phyloP scores from a whole-genome alignment of 2,888 invertebrate genomes.

The Tigriopus californicus region DNA sequence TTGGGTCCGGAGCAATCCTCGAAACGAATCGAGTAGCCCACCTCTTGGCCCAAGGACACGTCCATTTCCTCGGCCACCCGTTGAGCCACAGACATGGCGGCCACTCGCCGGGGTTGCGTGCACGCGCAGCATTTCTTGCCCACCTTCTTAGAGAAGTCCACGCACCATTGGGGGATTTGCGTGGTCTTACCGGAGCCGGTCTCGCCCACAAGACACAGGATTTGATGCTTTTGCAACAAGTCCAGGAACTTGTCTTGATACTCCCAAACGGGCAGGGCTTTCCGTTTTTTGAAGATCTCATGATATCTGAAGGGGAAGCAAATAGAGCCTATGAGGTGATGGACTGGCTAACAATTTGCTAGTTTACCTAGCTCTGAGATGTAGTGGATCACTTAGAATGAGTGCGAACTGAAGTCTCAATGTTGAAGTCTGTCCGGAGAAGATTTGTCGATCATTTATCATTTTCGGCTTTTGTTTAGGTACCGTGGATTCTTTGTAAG shows the following conservation, averaged over 20 bases:
- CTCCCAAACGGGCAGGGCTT: slow-evolving; percentile 89
- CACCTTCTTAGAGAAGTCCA: slow-evolving; percentile 45
- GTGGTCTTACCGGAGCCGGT: slow-evolving; percentile 99
- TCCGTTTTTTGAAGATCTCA: slow-evolving; percentile 57
- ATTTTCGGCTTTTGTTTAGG: no score
- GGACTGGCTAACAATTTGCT: neutral
- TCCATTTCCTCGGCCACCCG: slow-evolving; percentile 99
- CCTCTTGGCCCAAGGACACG: slow-evolving; percentile 70
- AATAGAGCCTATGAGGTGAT: neutral
- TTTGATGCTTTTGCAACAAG: slow-evolving; percentile 74
- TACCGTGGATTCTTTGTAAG: no score
- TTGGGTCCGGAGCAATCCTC: slow-evolving; percentile 20
- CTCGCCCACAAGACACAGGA: slow-evolving; percentile 90
- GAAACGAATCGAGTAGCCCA: slow-evolving; percentile 77
- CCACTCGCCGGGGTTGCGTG: slow-evolving; percentile 67
- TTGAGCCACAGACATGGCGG: slow-evolving; percentile 84
- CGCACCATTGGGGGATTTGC: slow-evolving; percentile 43
- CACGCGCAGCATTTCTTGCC: slow-evolving; percentile 72
- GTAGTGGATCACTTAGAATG: slow-evolving; percentile 17
- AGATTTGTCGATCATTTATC: no score
- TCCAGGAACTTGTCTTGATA: slow-evolving; percentile 92
- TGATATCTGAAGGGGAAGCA: slow-evolving; percentile 37
- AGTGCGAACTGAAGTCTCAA: slow-evolving; percentile 35
- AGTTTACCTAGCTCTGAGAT: slow-evolving; percentile 1
- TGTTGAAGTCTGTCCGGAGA: no score